These are phyloP conservation scores for Pachycephus smyrnensis DNA, from an alignment of 2,888 invertebrate species.

Conservation along the genomic window DNA sequence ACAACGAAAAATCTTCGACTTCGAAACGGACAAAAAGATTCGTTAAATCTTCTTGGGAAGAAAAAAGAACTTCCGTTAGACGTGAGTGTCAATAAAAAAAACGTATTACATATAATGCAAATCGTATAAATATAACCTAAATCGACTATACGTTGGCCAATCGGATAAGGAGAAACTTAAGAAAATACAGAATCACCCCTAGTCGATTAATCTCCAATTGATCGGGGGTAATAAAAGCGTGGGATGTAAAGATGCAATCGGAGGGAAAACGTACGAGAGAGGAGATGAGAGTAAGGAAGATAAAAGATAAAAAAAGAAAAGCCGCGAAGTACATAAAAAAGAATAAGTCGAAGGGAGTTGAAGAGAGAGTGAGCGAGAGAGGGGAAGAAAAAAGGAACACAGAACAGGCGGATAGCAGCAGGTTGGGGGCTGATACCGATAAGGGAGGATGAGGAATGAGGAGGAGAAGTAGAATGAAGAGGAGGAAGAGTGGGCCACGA, in stretches of 20 bases:
- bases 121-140: not conserved
- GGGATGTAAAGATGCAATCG: not conserved
- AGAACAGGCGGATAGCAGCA: not conserved
- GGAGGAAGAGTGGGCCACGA: not conserved
- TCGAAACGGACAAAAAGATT: not conserved
- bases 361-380: not conserved
- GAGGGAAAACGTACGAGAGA: slow-evolving; percentile 5
- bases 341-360: not conserved
- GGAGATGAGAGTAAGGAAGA: slow-evolving; percentile 8
- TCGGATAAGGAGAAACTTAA: not conserved
- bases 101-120: not conserved
- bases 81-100: not conserved
- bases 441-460: not conserved
- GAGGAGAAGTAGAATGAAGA: too few relatives aligned
- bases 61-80: not conserved
- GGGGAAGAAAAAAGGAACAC: not conserved
- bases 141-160: not conserved
- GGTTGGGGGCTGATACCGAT: not conserved
- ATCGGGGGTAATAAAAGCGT: not conserved
- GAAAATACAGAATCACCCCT: not conserved
- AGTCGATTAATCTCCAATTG: not conserved
- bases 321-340: not conserved
- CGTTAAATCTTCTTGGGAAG: not conserved
- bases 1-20: not conserved
- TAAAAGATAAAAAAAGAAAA: slow-evolving; percentile 4